Evolutionary conservation across 2,113 vertebrate genomes (phyloP).

Genomic region (Cynocephalus volans): DNA sequence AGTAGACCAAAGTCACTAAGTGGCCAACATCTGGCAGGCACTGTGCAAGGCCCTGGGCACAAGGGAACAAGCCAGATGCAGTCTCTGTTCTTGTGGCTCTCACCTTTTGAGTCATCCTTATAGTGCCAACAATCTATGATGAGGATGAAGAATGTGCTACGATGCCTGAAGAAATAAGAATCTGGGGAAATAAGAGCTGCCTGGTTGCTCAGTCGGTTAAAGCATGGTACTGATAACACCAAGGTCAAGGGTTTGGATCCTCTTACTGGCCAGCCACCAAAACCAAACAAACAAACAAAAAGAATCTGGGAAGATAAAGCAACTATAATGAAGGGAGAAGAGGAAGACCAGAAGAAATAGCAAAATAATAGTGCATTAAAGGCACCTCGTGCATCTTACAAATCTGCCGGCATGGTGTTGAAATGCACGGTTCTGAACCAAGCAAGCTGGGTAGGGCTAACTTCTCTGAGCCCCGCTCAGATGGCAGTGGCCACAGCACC

Average conservation of each 20-base stretch:
- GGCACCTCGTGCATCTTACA: neutral
- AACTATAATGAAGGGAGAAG: neutral
- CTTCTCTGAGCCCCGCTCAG: neutral
- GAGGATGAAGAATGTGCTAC: neutral
- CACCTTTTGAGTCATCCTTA: neutral
- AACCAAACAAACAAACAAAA: no score
- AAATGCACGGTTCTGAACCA: fast-evolving
- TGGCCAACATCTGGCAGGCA: neutral
- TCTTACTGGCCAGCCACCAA: no score
- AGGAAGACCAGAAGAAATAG: neutral
- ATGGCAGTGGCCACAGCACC: neutral
- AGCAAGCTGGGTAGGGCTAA: neutral
- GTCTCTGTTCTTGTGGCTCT: neutral
- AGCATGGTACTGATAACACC: no score
- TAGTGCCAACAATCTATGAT: neutral
- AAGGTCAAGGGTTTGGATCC: no score
- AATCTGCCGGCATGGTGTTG: fast-evolving
- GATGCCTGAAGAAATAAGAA: neutral
- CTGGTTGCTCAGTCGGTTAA: no score
- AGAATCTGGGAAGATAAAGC: neutral
- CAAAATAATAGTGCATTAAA: neutral
- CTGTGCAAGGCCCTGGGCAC: neutral
- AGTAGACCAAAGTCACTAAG: neutral
- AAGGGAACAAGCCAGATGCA: neutral
- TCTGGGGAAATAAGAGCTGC: neutral